These are phyloP conservation scores for Pachymerium ferrugineum DNA, from an alignment of 2,888 invertebrate genomes.

Conservation along the genomic window DNA sequence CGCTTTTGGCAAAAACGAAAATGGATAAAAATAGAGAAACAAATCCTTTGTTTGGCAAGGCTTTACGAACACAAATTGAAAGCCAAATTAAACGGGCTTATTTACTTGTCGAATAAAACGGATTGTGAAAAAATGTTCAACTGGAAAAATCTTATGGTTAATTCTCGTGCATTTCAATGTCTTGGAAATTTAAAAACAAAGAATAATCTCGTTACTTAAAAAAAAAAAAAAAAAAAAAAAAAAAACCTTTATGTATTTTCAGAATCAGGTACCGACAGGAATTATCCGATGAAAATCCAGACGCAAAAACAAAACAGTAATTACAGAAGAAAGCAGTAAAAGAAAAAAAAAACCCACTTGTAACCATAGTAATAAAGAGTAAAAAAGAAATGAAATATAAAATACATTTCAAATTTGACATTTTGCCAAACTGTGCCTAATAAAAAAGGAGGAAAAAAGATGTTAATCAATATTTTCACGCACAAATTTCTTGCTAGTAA, in stretches of 20 bases:
- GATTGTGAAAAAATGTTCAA: too few species aligned
- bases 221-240: too few species aligned
- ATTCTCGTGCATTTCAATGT: too few species aligned
- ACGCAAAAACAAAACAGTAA: neutral
- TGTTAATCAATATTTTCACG: constrained; percentile 13
- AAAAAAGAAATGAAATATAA: too few species aligned
- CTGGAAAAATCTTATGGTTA: too few species aligned
- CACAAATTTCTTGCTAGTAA: neutral
- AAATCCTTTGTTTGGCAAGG: neutral
- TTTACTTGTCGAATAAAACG: neutral
- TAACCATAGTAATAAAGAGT: too few species aligned
- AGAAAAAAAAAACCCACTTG: neutral
- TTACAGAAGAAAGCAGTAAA: neutral
- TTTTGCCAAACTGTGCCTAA: neutral
- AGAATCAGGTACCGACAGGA: neutral
- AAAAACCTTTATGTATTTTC: too few species aligned
- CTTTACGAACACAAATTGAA: neutral
- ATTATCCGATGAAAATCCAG: neutral
- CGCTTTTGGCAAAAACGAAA: neutral
- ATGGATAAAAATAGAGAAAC: neutral
- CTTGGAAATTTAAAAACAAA: too few species aligned
- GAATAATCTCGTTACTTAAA: too few species aligned
- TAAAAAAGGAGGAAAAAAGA: too few species aligned
- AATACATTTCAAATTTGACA: neutral
- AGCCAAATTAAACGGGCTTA: neutral